phyloP scores from a whole-genome alignment of 2,888 invertebrate genomes.

The Heterodera filipjevi region DNA sequence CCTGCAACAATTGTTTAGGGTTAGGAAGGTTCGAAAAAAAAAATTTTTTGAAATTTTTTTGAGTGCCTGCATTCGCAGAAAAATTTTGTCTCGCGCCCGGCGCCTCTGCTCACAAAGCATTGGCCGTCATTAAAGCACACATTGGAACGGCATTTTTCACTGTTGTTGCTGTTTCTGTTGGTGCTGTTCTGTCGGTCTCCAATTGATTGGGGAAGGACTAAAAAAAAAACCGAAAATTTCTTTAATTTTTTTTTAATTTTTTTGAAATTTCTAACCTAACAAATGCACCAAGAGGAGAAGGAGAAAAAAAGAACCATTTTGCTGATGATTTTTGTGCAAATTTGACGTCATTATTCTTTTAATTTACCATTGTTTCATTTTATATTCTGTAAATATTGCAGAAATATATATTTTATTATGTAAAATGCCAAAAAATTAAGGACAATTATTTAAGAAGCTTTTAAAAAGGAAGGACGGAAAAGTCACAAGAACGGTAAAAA shows the following conservation, averaged over 20 bases:
- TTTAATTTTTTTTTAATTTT: no score
- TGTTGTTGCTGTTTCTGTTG: background rate
- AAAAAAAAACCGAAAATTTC: conserved; percentile 4
- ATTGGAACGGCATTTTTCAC: conserved; percentile 30
- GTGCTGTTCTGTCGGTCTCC: background rate
- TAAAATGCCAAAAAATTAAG: no score
- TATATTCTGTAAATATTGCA: background rate
- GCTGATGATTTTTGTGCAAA: background rate
- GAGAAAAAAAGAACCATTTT: background rate
- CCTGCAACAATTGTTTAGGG: background rate
- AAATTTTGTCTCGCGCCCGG: conserved; percentile 16
- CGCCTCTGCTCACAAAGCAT: conserved; percentile 22
- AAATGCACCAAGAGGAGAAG: background rate
- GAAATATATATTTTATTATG: no score
- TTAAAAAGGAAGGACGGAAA: no score
- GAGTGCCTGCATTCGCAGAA: conserved; percentile 27
- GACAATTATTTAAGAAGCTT: no score
- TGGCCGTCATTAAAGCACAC: conserved; percentile 31
- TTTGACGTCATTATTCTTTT: background rate
- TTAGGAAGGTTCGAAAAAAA: background rate
- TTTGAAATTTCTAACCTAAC: background rate
- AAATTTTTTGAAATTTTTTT: background rate
- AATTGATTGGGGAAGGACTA: background rate
- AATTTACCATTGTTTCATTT: background rate
- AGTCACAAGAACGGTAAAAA: no score